phyloP scores from a whole-genome alignment of 2,113 vertebrate genomes.

The Mirza zaza region DNA sequence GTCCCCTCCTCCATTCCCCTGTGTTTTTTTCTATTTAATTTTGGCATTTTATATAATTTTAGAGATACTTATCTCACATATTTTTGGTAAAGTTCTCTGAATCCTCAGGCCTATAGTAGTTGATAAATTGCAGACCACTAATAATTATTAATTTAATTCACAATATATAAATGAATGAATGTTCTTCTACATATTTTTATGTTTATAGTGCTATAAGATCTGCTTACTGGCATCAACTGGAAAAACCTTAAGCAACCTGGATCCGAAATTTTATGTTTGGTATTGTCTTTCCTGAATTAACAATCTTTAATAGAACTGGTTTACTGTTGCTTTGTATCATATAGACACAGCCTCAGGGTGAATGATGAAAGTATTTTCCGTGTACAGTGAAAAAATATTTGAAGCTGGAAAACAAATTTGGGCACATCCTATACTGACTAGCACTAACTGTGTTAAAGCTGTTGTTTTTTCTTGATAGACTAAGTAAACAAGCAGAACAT shows the following conservation, averaged over 20 bases:
- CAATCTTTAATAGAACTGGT: neutral
- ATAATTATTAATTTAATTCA: neutral
- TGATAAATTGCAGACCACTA: neutral
- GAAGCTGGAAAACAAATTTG: neutral
- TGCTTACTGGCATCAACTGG: neutral
- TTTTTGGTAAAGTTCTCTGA: neutral
- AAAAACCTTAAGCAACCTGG: neutral
- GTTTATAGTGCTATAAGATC: neutral
- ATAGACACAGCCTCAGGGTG: neutral
- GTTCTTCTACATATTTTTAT: neutral
- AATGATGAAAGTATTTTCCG: neutral
- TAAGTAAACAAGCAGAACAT: neutral
- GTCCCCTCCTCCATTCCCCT: no score
- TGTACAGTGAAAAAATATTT: neutral
- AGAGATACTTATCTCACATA: neutral
- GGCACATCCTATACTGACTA: neutral
- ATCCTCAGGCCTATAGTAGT: neutral
- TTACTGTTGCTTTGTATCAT: neutral
- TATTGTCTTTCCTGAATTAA: neutral
- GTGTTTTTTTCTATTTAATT: neutral
- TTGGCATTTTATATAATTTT: neutral
- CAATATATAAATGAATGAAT: neutral
- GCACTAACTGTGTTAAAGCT: neutral
- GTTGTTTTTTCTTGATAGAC: neutral
- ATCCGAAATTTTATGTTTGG: neutral